Conservation (phyloP, 2,888 invertebrate species). For the Microctonus brassicae region DNA sequence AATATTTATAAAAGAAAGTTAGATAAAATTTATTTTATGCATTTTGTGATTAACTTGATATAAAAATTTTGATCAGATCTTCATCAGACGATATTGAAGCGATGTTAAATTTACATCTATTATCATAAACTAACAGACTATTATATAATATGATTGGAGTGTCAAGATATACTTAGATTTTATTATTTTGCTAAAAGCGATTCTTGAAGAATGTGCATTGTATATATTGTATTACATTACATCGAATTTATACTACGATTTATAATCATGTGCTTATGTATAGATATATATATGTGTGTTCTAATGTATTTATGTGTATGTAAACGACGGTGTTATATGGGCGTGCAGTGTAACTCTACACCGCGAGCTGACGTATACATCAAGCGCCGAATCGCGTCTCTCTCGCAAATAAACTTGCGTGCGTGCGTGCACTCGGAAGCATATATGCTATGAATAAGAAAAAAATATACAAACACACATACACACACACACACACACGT, state of each 20-base stretch:
- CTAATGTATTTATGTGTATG: conserved; percentile 56
- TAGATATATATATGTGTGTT: conserved; percentile 12
- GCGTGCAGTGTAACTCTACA: conserved; percentile 56
- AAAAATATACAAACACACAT: not conserved
- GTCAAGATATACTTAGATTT: not conserved
- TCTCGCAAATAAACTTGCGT: conserved; percentile 11
- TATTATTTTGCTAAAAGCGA: not conserved
- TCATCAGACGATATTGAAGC: not conserved
- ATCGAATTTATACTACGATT: not conserved
- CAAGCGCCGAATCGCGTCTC: conserved; percentile 42
- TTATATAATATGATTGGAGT: not conserved
- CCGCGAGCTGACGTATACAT: conserved; percentile 50
- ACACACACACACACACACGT: no score
- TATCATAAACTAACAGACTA: not conserved
- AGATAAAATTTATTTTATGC: not conserved
- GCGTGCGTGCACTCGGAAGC: conserved; percentile 12
- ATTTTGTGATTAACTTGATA: not conserved
- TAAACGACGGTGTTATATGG: conserved; percentile 45
- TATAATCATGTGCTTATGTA: conserved; percentile 13
- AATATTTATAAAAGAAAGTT: no score
- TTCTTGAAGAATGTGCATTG: not conserved
- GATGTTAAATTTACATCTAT: not conserved
- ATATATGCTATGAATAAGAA: conserved; percentile 1
- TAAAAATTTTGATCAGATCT: not conserved
- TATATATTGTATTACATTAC: not conserved